Conservation (phyloP, 2,888 invertebrate genomes). For the Mongoloraphidia duomilia region DNA sequence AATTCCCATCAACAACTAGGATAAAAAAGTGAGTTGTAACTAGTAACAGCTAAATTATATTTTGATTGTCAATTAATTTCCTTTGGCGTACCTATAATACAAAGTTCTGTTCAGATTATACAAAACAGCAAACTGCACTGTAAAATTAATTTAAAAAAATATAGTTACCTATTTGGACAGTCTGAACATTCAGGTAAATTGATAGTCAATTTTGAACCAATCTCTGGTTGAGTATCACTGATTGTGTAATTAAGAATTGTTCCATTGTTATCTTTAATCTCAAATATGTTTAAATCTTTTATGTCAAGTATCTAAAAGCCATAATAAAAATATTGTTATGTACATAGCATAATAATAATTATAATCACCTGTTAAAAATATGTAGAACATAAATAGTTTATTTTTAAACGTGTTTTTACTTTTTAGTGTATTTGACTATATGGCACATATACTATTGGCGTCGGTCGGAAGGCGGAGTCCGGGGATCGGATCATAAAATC, state of each 20-base stretch:
- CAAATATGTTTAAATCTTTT: conserved; percentile 49
- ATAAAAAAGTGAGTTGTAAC: too few species aligned
- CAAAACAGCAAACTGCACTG: not conserved
- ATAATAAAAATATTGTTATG: conserved; percentile 7
- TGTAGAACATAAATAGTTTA: conserved; percentile 4
- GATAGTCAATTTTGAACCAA: conserved; percentile 66
- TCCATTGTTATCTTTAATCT: conserved; percentile 40
- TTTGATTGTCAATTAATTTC: too few species aligned
- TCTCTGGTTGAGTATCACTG: conserved; percentile 45
- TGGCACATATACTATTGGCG: too few species aligned
- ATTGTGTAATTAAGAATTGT: conserved; percentile 42
- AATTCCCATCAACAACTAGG: too few species aligned
- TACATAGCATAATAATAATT: too few species aligned
- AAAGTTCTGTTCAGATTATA: too few species aligned
- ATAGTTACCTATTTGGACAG: conserved; percentile 17
- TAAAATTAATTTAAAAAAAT: not conserved
- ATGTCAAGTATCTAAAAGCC: conserved; percentile 57
- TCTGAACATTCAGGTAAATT: conserved; percentile 37
- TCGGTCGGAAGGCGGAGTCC: too few species aligned
- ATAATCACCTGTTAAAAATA: too few species aligned
- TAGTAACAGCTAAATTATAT: too few species aligned
- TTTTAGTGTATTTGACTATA: too few species aligned
- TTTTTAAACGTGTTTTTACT: conserved; percentile 7
- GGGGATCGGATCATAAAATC: too few species aligned
- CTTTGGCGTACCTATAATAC: too few species aligned